Conservation (phyloP, 2,113 vertebrate species). For the Ameiurus melas region DNA sequence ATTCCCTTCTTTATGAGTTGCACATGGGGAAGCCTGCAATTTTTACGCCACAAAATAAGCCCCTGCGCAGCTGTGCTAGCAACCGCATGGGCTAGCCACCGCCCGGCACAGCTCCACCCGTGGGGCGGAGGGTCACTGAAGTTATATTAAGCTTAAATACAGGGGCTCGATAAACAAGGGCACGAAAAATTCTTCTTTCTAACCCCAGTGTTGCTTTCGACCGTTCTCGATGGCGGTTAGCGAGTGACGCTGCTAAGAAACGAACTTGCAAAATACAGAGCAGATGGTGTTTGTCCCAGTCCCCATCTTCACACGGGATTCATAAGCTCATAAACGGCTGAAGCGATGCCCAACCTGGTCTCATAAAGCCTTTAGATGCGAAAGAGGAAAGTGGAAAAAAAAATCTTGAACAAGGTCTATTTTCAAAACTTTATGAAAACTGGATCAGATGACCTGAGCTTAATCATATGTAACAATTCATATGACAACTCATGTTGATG, state of each 20-base stretch:
- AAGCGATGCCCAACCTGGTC: background rate
- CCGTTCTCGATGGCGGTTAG: constrained; percentile 74
- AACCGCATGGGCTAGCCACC: constrained; percentile 73
- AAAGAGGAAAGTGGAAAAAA: background rate
- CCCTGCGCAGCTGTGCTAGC: constrained; percentile 77
- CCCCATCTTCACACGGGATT: constrained; percentile 31
- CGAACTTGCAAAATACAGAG: constrained; percentile 75
- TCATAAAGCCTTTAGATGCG: background rate
- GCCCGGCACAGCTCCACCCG: constrained; percentile 69
- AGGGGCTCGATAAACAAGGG: constrained; percentile 84
- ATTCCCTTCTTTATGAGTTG: constrained; percentile 77
- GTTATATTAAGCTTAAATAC: constrained; percentile 87
- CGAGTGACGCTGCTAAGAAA: constrained; percentile 66
- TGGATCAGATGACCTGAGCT: background rate
- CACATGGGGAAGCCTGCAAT: constrained; percentile 75
- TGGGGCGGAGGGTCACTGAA: constrained; percentile 80
- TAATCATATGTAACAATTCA: background rate
- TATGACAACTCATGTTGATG: background rate
- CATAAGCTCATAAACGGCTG: constrained; percentile 12
- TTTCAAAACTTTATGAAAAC: background rate
- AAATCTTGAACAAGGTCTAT: background rate
- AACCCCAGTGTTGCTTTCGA: constrained; percentile 73
- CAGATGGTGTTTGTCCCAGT: constrained; percentile 68
- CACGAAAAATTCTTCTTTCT: constrained; percentile 69
- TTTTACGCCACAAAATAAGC: constrained; percentile 80